Evolutionary conservation across 2,888 invertebrate species (phyloP).

Genomic region (Piscicola geometra): DNA sequence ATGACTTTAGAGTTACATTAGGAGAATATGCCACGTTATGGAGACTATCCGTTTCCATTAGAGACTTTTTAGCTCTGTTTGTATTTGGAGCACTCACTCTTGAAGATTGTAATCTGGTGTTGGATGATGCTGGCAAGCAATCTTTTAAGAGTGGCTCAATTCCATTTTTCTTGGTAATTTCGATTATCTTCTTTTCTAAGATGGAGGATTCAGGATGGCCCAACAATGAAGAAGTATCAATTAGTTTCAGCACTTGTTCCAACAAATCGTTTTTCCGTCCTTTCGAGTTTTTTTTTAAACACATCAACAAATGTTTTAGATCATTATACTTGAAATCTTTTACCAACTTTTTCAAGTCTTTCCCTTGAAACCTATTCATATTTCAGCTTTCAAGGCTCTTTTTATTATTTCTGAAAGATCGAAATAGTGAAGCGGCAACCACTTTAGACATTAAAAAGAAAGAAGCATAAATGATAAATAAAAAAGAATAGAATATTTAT

Average conservation of each 20-base stretch:
- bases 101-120: background rate
- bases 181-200: conserved; percentile 11
- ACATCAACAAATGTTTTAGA: background rate
- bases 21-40: conserved; percentile 11
- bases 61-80: background rate
- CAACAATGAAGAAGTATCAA: background rate
- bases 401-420: too few relatives aligned
- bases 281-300: conserved; percentile 3
- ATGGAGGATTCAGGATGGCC: background rate
- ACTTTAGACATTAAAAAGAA: too few relatives aligned
- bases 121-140: background rate
- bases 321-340: conserved; percentile 19
- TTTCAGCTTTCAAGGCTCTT: too few relatives aligned
- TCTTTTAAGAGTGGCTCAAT: too few relatives aligned
- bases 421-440: too few relatives aligned
- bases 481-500: too few relatives aligned
- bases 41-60: background rate
- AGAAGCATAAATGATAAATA: too few relatives aligned
- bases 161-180: conserved; percentile 1
- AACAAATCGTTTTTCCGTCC: conserved; percentile 24
- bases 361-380: conserved; percentile 10
- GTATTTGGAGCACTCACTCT: background rate
- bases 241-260: conserved; percentile 11
- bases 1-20: conserved; percentile 2
- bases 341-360: conserved; percentile 23